Percentiles rank a stretch among this genome's conserved stretches.
Conservation (phyloP, 2,797 vertebrate species). For the Linurgus olivaceus region DNA sequence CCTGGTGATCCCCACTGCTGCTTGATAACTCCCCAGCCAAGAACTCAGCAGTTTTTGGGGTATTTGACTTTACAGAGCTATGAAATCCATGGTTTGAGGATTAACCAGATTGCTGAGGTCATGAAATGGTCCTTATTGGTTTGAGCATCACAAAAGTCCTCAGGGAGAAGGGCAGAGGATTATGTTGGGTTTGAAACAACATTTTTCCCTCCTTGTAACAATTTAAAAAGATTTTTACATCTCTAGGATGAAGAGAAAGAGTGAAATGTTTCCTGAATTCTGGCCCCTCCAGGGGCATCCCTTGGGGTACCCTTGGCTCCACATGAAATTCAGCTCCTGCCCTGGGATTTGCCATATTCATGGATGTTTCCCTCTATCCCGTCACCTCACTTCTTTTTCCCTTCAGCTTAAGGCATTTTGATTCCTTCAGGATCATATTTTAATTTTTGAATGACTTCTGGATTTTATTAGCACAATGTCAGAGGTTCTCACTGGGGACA, state of each 20-base stretch:
- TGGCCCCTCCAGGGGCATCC: accelerated
- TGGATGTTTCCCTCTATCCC: not conserved
- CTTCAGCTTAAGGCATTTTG: not conserved
- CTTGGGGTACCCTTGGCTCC: accelerated
- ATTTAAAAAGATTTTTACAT: not conserved
- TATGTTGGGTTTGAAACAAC: accelerated
- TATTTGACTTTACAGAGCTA: not conserved
- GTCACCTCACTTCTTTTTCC: not conserved
- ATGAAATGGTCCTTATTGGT: not conserved
- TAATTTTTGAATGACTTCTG: not conserved
- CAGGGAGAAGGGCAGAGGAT: not conserved
- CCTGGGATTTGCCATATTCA: not conserved
- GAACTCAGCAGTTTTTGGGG: not conserved
- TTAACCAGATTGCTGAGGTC: accelerated
- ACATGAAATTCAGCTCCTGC: accelerated
- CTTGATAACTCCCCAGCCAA: not conserved
- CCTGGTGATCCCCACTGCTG: not conserved
- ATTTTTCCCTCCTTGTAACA: not conserved
- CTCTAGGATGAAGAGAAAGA: not conserved
- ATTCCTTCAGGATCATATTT: not conserved
- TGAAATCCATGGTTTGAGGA: not conserved
- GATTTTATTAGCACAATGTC: not conserved
- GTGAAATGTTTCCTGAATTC: accelerated
- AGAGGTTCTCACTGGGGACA: not conserved
- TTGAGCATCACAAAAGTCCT: not conserved